Conservation (phyloP, 2,797 vertebrate species). For the Peromyscus eremicus region DNA sequence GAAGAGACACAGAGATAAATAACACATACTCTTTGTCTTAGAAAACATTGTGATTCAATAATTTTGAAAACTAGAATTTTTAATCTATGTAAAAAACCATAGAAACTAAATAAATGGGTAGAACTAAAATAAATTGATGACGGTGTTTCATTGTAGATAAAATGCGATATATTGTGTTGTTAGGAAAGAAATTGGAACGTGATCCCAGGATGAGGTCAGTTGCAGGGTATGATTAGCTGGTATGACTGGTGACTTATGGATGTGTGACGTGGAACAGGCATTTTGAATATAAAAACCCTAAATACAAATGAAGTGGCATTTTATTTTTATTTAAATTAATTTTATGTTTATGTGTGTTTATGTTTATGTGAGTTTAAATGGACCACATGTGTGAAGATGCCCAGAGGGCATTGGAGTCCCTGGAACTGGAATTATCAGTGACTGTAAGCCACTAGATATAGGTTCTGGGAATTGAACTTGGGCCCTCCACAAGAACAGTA, state of each 20-base stretch:
- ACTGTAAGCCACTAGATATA: background rate
- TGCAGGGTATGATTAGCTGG: background rate
- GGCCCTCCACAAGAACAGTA: background rate
- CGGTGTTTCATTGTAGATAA: constrained; percentile 5
- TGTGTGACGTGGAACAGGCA: background rate
- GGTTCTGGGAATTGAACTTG: background rate
- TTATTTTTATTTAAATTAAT: background rate
- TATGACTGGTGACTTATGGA: background rate
- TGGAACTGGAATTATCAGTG: background rate
- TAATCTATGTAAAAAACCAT: background rate
- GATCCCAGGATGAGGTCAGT: background rate
- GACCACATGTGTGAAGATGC: background rate
- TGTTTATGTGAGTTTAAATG: background rate
- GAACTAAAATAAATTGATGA: background rate
- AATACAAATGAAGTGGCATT: background rate
- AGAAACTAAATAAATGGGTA: background rate
- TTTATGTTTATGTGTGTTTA: background rate
- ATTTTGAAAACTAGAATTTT: constrained; percentile 38
- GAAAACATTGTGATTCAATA: background rate
- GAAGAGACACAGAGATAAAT: background rate
- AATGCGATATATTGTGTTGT: background rate
- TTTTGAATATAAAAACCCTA: constrained; percentile 13
- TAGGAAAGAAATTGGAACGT: background rate
- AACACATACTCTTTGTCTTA: background rate
- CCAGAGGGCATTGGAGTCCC: background rate